phyloP scores from a whole-genome alignment of 2,797 vertebrate genomes.

The Anas georgica region DNA sequence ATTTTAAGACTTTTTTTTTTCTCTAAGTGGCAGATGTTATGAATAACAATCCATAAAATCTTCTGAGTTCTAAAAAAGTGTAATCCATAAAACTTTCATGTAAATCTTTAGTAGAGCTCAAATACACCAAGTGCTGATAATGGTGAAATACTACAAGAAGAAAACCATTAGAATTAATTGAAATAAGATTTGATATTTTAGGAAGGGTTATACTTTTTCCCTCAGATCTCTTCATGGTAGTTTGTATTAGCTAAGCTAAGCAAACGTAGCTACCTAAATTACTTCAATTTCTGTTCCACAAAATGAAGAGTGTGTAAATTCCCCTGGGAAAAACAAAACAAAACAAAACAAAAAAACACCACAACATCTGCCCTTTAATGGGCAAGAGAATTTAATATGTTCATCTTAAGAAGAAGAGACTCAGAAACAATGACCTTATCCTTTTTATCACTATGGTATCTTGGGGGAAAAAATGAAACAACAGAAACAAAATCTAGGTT shows the following conservation, averaged over 20 bases:
- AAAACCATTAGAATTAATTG: slow-evolving; percentile 60
- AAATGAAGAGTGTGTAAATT: slow-evolving; percentile 66
- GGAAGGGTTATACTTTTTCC: background rate
- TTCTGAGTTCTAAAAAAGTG: slow-evolving; percentile 70
- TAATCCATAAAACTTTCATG: slow-evolving; percentile 73
- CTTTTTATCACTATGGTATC: background rate
- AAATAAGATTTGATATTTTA: slow-evolving; percentile 46
- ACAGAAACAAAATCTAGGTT: slow-evolving; percentile 65
- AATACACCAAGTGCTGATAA: slow-evolving; percentile 61
- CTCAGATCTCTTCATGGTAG: background rate
- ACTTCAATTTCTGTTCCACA: background rate
- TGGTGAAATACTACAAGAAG: slow-evolving; percentile 53
- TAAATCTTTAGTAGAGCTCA: slow-evolving; percentile 73
- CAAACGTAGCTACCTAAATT: background rate
- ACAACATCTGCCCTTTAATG: slow-evolving; percentile 63
- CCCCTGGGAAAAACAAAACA: background rate
- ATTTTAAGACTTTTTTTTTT: slow-evolving; percentile 68
- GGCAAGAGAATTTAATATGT: slow-evolving; percentile 51
- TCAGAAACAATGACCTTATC: background rate
- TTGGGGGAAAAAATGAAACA: slow-evolving; percentile 15
- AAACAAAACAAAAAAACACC: background rate
- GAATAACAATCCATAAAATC: slow-evolving; percentile 77
- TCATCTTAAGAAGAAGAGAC: slow-evolving; percentile 46
- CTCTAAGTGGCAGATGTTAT: slow-evolving; percentile 77
- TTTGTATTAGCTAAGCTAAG: slow-evolving; percentile 10